Evolutionary conservation across 2,113 vertebrate species (phyloP).

Genomic region (Aptenodytes patagonicus): DNA sequence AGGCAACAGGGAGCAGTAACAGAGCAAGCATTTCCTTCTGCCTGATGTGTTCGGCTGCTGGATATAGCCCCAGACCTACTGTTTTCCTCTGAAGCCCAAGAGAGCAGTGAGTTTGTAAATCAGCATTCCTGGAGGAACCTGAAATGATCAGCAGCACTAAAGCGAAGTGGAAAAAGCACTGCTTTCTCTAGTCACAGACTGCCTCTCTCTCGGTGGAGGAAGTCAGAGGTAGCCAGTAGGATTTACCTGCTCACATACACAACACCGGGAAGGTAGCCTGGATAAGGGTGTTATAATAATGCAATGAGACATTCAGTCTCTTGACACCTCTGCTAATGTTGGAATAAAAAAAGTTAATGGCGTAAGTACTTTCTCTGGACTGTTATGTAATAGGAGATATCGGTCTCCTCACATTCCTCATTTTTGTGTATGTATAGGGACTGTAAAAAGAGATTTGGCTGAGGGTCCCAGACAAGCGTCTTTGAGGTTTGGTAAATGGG

Average conservation of each 20-base stretch:
- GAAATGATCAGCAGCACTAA: neutral
- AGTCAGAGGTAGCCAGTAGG: neutral
- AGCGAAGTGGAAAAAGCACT: neutral
- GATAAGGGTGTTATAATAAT: neutral
- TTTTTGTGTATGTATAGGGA: neutral
- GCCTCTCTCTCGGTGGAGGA: neutral
- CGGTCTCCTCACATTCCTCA: neutral
- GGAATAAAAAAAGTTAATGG: neutral
- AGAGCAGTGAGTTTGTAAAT: neutral
- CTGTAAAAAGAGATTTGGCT: neutral
- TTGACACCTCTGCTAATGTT: neutral
- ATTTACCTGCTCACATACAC: neutral
- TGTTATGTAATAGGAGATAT: neutral
- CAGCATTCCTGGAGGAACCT: neutral
- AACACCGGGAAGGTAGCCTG: neutral
- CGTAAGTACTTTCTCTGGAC: neutral
- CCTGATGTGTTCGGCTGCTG: neutral
- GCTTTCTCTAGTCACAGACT: neutral
- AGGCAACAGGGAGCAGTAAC: conserved; percentile 30
- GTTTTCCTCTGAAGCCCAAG: neutral
- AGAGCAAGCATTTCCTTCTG: neutral
- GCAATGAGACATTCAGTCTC: neutral
- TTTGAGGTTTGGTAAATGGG: neutral
- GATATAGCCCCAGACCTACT: neutral
- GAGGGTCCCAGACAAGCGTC: neutral